Conservation (phyloP, 1,140 invertebrate species). For the Acyrthosiphon pisum region DNA sequence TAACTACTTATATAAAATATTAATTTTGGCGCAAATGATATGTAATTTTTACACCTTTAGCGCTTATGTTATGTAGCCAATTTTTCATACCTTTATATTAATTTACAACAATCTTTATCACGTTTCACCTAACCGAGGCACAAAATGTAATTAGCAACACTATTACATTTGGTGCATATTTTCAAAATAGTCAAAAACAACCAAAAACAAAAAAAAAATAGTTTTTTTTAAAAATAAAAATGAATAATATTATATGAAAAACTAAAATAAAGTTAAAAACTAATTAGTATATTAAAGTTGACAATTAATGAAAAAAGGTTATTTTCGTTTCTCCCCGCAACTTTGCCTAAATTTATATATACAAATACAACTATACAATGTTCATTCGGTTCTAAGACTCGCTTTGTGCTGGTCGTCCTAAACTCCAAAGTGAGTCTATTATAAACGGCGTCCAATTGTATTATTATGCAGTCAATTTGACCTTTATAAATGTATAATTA, state of each 20-base stretch:
- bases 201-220: neutral
- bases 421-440: neutral
- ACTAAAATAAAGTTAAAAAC: too few relatives aligned
- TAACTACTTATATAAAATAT: too few relatives aligned
- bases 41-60: too few relatives aligned
- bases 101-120: neutral
- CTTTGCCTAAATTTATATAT: neutral
- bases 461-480: neutral
- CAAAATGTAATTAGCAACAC: neutral
- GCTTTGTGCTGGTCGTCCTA: neutral
- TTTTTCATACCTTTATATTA: too few relatives aligned
- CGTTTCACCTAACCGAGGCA: neutral
- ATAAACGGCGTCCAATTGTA: neutral
- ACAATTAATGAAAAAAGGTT: neutral
- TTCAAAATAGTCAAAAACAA: neutral
- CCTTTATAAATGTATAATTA: slow-evolving; percentile 13
- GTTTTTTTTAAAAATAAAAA: too few relatives aligned
- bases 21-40: too few relatives aligned
- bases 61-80: too few relatives aligned
- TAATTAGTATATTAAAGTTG: neutral
- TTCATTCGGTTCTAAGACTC: neutral
- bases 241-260: neutral
- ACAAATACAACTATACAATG: too few relatives aligned
- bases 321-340: neutral
- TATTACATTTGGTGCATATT: neutral